Evolutionary conservation across 2,113 vertebrate genomes (phyloP), one percentile per base, ranked within the genome.

Genomic region (Eclectus roratus): DNA sequence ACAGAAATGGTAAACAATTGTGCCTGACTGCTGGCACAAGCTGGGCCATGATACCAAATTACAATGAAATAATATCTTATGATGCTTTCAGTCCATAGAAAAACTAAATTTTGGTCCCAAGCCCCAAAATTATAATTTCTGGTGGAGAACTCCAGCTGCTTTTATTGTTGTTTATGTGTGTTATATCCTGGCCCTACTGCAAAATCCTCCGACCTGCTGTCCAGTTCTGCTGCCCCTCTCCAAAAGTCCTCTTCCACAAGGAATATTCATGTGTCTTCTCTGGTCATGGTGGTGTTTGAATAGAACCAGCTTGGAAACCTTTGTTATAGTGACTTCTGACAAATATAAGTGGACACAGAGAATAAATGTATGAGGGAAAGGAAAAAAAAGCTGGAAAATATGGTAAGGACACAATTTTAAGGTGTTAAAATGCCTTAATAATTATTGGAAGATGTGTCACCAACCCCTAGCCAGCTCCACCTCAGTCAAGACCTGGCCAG

Each of bases 131-230:
- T 46, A 4, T 56, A 43, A 68, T 84, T 72, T 89, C 44, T 73
- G 68, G 24, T 71, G 58, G 73, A 47, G 82, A 77, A 77, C 15
- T 80, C 73, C 78, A 92, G 63, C 64, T 84, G 82, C 44, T 72
- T 94, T 77, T 87, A 35, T 52, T 58, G 60, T 27, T 35, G 46
- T n/a, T 83, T 27, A 25, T 25, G 53, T 11, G 16, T 31, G 31
- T 44, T 53, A 37, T 19, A 6, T 39, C 63, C 82, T 52, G 78
- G 56, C 73, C 31, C 60, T 68, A 3, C 69, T 43, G 78, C 47
- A 84, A 78, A 77, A 47, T 11, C 56, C 63, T 52, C 52, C 0
- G 0, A 41, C 41, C 43, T 41, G n/a, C 69, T 80, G 52, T 8
- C 81, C 58, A 33, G 79, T 31, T 9, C 72, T 72, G 58, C 47